These are phyloP conservation scores for Dolichomitus sp. DNA, from an alignment of 2,888 invertebrate species.

Conservation along the genomic window DNA sequence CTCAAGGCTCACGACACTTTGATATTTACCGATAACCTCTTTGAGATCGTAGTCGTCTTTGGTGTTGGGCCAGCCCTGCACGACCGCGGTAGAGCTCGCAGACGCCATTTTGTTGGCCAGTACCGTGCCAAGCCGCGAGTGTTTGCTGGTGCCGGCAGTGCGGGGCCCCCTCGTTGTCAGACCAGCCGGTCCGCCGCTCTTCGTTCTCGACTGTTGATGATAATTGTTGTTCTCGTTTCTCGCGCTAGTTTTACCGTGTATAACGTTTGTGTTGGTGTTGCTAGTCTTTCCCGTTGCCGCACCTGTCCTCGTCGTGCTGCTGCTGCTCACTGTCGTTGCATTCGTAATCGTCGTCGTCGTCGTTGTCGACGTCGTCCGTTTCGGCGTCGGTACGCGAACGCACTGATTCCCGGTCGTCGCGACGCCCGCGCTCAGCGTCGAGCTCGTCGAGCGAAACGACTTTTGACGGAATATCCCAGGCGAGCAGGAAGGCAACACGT, in stretches of 20 bases:
- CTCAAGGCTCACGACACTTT: background rate
- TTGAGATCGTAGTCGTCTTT: conserved; percentile 97
- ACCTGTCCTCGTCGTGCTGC: conserved; percentile 19
- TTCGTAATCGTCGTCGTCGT: conserved; percentile 48
- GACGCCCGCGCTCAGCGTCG: conserved; percentile 83
- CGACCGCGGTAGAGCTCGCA: conserved; percentile 86
- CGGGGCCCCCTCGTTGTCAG: conserved; percentile 77
- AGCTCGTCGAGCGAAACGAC: conserved; percentile 82
- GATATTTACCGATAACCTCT: conserved; percentile 95
- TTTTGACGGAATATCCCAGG: conserved; percentile 89
- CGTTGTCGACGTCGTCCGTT: conserved; percentile 57
- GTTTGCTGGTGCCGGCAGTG: conserved; percentile 83
- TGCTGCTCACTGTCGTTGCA: conserved; percentile 25
- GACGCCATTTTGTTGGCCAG: conserved; percentile 89
- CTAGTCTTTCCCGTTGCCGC: conserved; percentile 32
- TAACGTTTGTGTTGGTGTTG: background rate
- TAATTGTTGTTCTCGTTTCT: conserved; percentile 44
- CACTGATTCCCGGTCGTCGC: conserved; percentile 74
- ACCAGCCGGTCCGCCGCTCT: conserved; percentile 67
- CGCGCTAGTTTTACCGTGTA: conserved; percentile 2
- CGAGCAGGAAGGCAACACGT: conserved; percentile 88
- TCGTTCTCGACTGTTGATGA: conserved; percentile 56
- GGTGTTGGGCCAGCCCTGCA: conserved; percentile 93
- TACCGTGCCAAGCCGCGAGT: conserved; percentile 88
- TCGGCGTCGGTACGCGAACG: conserved; percentile 65